Evolutionary conservation across 2,797 vertebrate species (phyloP), one percentile per base, ranked within the genome.

Genomic region (Aldrovandia affinis): DNA sequence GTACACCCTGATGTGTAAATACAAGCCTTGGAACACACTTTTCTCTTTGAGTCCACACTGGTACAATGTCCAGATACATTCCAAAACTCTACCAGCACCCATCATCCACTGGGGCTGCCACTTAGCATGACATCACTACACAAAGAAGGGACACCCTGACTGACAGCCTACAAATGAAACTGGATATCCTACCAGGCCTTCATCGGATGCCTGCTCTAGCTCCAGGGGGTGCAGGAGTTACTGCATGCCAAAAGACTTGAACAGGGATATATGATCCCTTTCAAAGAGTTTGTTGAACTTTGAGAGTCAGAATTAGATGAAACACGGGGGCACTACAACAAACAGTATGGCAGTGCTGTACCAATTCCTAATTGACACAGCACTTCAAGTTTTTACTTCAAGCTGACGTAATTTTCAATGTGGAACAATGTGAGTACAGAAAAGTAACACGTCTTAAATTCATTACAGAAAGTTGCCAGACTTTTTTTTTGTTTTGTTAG

Each of bases 61-160:
- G 20, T 36, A 30, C 25, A 61, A 10, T 4, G 39, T 55, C 20
- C 30, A 57, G 20, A 33, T 39, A 81, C 36, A 59, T 81, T 81
- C 54, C 33, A 81, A 15, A 77, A 77, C 20, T 44, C 22, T 12
- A 47, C 22, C 57, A 68, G 44, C 12, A 30, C 25, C 14, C n/a
- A 25, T 14, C 81, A 50, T 68, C 39, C 44, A 68, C 61, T 50
- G 57, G 57, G 36, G 57, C 57, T 61, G 3, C 36, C 73, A 6
- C 22, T 36, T 81, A 59, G 18, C 18, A 61, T 81, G 80, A 81
- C 80, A 81, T 81, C 57, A 81, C 22, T 61, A 22, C 28, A 39
- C 55, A 81, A 81, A 44, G 80, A 63, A 50, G 61, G 81, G 39
- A 30, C 81, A 82, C 44, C 36, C 25, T 82, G 81, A 82, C 25